phyloP scores from a whole-genome alignment of 2,888 invertebrate genomes.

The Tricholauxania praeusta region DNA sequence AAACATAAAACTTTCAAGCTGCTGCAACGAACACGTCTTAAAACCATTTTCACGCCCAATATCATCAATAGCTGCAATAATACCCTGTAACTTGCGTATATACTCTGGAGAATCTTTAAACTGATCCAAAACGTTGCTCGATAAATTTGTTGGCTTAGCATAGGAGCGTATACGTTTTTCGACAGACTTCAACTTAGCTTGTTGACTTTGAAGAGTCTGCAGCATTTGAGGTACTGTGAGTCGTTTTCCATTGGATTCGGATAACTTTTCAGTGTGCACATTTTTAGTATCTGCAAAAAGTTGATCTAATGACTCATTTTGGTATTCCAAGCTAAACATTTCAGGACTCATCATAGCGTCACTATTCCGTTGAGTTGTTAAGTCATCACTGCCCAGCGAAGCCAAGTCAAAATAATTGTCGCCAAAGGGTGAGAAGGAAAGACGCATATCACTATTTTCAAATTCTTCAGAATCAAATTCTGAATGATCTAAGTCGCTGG shows the following conservation, averaged over 20 bases:
- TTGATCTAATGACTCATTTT: conserved; percentile 60
- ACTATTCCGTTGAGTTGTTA: conserved; percentile 38
- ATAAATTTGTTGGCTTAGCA: conserved; percentile 46
- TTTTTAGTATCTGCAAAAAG: conserved; percentile 54
- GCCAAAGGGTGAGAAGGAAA: conserved; percentile 55
- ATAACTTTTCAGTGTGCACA: not conserved
- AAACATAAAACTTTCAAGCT: conserved; percentile 61
- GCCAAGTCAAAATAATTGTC: conserved; percentile 46
- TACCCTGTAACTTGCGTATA: conserved; percentile 51
- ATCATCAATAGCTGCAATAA: conserved; percentile 55
- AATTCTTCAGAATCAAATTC: conserved; percentile 53
- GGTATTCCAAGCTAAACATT: conserved; percentile 55
- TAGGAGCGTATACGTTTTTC: conserved; percentile 54
- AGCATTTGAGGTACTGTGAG: conserved; percentile 53
- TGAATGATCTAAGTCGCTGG: conserved; percentile 59
- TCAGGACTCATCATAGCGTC: conserved; percentile 48
- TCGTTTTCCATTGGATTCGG: not conserved
- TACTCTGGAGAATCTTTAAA: conserved; percentile 54
- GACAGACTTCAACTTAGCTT: conserved; percentile 52
- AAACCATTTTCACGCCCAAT: conserved; percentile 57
- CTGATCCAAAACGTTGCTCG: conserved; percentile 46
- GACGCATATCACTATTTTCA: conserved; percentile 53
- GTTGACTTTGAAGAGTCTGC: conserved; percentile 53
- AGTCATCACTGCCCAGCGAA: conserved; percentile 40
- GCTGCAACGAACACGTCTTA: conserved; percentile 52